Evolutionary conservation across 37 sponge, comb jelly and placozoan species (phyloP), one percentile per base, ranked within the genome.

Genomic region (Cladorhizidae sp.): DNA sequence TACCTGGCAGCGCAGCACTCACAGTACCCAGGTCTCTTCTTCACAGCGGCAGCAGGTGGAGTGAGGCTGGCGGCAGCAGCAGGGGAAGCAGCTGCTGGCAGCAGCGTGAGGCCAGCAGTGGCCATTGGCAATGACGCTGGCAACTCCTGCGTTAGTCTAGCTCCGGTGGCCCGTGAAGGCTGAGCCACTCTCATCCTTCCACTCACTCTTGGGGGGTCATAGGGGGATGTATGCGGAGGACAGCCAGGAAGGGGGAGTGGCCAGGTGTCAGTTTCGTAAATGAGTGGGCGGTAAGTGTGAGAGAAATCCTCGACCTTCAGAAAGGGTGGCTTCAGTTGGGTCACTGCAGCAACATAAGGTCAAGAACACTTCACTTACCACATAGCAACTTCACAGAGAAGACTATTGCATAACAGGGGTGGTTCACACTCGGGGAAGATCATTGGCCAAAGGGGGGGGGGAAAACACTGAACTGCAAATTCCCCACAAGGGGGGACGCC

Each of bases 281-380:
- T 59, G 6, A 91, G 78, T 2, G 92, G 92, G 3, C 80, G 78
- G 83, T 86, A 91, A 0, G 18, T 3, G 0, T 67, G 57, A n/a
- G 83, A 81, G 39, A 35, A n/a, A 40, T 91, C 92, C 63, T 86
- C 92, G 17, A 86, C 77, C 73, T 91, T 91, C 63, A 91, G 41
- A 70, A 86, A 91, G 18, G 92, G 87, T 6, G 39, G 38, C 42
- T 64, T 77, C 57, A 91, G 76, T 20, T 77, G 17, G 14, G 80
- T 51, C 0, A 83, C 87, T 81, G 61, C 35, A 52, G 70, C 22
- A 63, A 26, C 15, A 21, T 20, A 21, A 45, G 23, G 7, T 29
- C 6, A 50, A 42, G 50, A 21, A 40, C 25, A 72, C n/a, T n/a
- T n/a, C n/a, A n/a, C n/a, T n/a, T n/a, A n/a, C n/a, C n/a, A n/a